A percentile compares a stretch with the other conserved stretches of the same genome.
Conservation (phyloP, 2,888 invertebrate species). For the Strigamia transsilvanica region DNA sequence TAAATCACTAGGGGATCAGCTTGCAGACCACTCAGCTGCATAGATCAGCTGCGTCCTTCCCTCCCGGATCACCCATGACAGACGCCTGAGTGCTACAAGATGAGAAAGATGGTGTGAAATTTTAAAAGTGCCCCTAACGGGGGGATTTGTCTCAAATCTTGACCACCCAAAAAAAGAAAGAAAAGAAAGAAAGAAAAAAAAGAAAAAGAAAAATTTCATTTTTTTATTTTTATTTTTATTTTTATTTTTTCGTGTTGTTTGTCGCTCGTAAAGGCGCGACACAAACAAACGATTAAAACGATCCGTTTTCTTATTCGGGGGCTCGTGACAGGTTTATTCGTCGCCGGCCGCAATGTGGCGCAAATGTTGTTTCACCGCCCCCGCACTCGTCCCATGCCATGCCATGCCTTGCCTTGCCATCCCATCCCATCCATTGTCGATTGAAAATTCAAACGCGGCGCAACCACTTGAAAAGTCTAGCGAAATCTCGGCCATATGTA, state of each 20-base stretch:
- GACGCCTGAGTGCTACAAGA: conserved; percentile 20
- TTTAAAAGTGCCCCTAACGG: neutral
- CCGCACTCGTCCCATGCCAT: neutral
- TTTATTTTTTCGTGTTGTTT: too few relatives aligned
- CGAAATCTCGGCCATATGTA: neutral
- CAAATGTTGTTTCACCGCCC: neutral
- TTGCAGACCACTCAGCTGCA: conserved; percentile 44
- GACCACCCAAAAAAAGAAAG: neutral
- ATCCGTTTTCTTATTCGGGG: conserved; percentile 15
- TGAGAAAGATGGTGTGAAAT: conserved; percentile 35
- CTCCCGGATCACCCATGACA: conserved; percentile 50
- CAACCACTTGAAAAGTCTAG: conserved; percentile 22
- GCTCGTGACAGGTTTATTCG: neutral
- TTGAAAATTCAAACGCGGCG: conserved; percentile 28
- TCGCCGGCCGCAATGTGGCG: neutral
- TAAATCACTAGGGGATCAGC: conserved; percentile 52
- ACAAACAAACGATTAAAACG: conserved; percentile 3
- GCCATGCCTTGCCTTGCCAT: neutral
- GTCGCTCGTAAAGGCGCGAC: too few relatives aligned
- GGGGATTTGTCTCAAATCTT: neutral
- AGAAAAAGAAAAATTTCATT: too few relatives aligned
- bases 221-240: too few relatives aligned
- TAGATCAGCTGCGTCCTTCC: conserved; percentile 48
- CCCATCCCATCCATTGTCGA: neutral
- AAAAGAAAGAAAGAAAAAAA: too few relatives aligned